phyloP scores from a whole-genome alignment of 2,797 vertebrate species.

The Phoebastria nigripes region DNA sequence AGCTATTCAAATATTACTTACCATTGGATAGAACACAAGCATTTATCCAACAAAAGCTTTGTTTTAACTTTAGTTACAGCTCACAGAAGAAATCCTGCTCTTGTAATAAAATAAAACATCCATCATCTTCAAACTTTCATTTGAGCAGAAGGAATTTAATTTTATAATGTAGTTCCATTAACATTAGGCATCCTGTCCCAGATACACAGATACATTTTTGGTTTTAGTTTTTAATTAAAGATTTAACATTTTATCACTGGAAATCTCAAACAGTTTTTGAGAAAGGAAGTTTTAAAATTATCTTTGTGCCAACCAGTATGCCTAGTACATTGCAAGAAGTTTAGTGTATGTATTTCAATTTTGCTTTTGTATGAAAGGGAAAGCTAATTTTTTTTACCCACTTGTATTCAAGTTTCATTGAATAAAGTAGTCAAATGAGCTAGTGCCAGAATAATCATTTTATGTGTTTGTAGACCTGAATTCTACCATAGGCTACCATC shows the following conservation, averaged over 20 bases:
- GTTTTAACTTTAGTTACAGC: neutral
- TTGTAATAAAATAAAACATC: neutral
- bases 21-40: neutral
- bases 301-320: neutral
- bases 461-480: neutral
- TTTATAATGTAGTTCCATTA: neutral
- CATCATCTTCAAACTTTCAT: neutral
- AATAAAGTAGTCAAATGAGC: neutral
- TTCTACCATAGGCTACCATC: neutral
- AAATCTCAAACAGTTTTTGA: neutral
- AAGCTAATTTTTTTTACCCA: neutral
- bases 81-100: neutral
- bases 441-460: neutral
- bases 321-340: neutral
- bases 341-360: neutral
- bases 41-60: neutral
- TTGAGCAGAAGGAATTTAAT: neutral
- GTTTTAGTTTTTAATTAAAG: neutral
- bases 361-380: no score
- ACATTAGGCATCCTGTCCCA: neutral
- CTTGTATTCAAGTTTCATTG: neutral
- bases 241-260: neutral
- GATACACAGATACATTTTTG: neutral
- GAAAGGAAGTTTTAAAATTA: neutral
- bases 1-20: neutral